phyloP scores from a whole-genome alignment of 1,140 invertebrate species.

The Drosophila tristis region DNA sequence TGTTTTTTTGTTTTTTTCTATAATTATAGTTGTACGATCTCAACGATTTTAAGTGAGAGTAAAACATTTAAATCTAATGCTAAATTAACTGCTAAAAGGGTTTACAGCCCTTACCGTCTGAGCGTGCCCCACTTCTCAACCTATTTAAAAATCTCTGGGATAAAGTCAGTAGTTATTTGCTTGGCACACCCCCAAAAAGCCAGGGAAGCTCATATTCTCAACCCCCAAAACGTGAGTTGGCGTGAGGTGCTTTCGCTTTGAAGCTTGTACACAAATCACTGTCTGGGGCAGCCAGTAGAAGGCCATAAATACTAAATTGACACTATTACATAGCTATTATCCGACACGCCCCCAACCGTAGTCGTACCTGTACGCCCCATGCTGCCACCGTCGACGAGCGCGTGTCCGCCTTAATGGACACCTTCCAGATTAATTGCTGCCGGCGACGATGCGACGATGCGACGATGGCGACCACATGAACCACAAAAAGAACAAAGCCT shows the following conservation, averaged over 20 bases:
- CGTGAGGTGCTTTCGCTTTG: conserved; percentile 4
- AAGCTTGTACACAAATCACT: conserved; percentile 68
- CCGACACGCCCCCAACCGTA: conserved; percentile 2
- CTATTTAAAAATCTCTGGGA: not conserved
- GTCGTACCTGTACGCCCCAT: conserved; percentile 21
- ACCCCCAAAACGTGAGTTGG: conserved; percentile 1
- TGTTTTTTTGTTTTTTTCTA: too few relatives aligned
- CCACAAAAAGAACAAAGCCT: conserved; percentile 82
- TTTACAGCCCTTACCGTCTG: too few relatives aligned
- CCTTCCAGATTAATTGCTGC: conserved; percentile 79
- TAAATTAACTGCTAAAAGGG: not conserved
- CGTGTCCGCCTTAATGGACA: conserved; percentile 78
- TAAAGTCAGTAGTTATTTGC: not conserved
- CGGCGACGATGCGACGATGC: conserved; percentile 22
- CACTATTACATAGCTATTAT: conserved; percentile 69
- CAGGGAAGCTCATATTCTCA: not conserved
- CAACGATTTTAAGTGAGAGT: too few relatives aligned
- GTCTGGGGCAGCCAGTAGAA: conserved; percentile 36
- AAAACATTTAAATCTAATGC: not conserved
- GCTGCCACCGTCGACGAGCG: conserved; percentile 56
- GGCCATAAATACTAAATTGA: conserved; percentile 79
- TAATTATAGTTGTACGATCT: too few relatives aligned
- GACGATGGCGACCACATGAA: conserved; percentile 67
- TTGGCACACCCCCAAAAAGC: not conserved
- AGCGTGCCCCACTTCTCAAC: not conserved